phyloP scores from a whole-genome alignment of 2,888 invertebrate species.

The Merodon equestris region DNA sequence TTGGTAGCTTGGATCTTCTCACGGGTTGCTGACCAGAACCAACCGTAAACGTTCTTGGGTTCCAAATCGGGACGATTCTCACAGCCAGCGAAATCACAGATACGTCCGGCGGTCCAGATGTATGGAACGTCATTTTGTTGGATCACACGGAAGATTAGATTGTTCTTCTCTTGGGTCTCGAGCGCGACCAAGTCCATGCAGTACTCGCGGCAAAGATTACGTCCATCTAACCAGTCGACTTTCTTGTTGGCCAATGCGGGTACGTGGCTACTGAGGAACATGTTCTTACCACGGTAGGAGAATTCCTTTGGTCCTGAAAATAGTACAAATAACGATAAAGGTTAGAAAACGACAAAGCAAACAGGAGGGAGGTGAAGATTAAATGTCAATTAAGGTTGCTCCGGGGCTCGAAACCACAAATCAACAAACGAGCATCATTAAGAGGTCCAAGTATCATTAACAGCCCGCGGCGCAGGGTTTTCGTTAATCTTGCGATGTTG shows the following conservation, averaged over 20 bases:
- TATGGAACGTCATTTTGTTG: constrained; percentile 94
- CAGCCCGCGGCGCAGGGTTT: constrained; percentile 22
- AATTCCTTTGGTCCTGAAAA: constrained; percentile 92
- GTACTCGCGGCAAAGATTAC: constrained; percentile 94
- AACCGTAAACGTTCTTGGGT: constrained; percentile 91
- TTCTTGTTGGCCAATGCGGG: constrained; percentile 88
- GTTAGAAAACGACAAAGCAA: constrained; percentile 4
- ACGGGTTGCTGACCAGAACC: constrained; percentile 96
- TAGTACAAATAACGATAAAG: constrained; percentile 59
- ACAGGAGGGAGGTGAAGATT: background rate
- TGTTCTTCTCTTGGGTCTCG: constrained; percentile 94
- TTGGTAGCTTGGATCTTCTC: constrained; percentile 92
- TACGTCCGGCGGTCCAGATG: constrained; percentile 95
- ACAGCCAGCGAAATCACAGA: constrained; percentile 96
- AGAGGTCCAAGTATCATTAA: constrained; percentile 35
- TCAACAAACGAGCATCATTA: constrained; percentile 38
- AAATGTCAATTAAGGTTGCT: constrained; percentile 50
- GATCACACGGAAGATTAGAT: constrained; percentile 91
- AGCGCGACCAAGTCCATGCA: constrained; percentile 95
- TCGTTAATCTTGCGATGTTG: constrained; percentile 14
- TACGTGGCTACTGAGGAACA: constrained; percentile 92
- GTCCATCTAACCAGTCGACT: constrained; percentile 94
- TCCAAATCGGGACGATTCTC: constrained; percentile 91
- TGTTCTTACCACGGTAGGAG: constrained; percentile 91
- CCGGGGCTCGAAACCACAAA: constrained; percentile 3